phyloP scores from a whole-genome alignment of 2,888 invertebrate genomes.

The Siphlonurus alternatus region DNA sequence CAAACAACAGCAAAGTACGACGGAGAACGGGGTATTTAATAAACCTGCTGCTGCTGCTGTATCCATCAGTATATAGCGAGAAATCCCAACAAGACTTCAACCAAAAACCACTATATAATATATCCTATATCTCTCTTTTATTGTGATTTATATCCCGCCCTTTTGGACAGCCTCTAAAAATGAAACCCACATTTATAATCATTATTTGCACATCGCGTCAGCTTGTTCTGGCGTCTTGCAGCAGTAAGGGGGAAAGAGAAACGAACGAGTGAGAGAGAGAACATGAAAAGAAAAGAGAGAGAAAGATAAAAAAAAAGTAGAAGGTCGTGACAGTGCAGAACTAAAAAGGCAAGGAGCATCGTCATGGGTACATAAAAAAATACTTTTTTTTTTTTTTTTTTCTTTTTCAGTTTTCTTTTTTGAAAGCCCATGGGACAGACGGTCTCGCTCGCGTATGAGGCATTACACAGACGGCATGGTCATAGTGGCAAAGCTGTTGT shows the following conservation, averaged over 20 bases:
- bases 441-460: not conserved
- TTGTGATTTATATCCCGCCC: slow-evolving; percentile 4
- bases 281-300: not conserved
- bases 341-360: not conserved
- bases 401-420: not conserved
- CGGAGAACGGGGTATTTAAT: not conserved
- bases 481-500: not conserved
- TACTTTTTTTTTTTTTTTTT: not conserved
- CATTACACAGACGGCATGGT: not conserved
- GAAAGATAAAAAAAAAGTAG: not conserved
- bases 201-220: slow-evolving; percentile 11
- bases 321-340: slow-evolving; percentile 3
- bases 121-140: not conserved
- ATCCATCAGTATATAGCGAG: too few relatives aligned
- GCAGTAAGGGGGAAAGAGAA: not conserved
- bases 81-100: too few relatives aligned
- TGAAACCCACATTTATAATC: slow-evolving; percentile 10
- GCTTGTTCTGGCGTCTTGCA: slow-evolving; percentile 6
- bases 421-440: not conserved
- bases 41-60: too few relatives aligned
- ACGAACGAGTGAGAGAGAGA: not conserved
- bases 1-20: not conserved
- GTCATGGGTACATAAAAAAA: not conserved
- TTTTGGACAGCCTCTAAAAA: slow-evolving; percentile 6
- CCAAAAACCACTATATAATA: not conserved